These are phyloP conservation scores for Mystacides longicornis DNA, from an alignment of 2,888 invertebrate genomes.

Conservation along the genomic window DNA sequence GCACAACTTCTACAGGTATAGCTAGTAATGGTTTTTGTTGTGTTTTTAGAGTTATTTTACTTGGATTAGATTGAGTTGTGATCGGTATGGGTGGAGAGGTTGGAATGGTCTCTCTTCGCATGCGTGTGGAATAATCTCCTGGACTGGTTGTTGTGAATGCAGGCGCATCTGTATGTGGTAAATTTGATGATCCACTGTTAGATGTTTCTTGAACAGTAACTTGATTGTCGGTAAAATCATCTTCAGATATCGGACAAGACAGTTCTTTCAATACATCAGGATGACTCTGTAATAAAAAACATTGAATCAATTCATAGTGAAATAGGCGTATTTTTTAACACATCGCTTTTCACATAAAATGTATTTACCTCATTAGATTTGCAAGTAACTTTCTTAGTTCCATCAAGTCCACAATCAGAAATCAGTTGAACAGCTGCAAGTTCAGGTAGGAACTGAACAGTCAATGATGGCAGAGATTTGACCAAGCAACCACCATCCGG, in stretches of 20 bases:
- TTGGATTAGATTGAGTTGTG: constrained; percentile 14
- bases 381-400: constrained; percentile 64
- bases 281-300: constrained; percentile 19
- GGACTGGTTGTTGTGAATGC: constrained; percentile 31
- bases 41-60: background rate
- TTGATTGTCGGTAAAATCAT: constrained; percentile 34
- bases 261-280: constrained; percentile 52
- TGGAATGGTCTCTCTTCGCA: constrained; percentile 18
- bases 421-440: constrained; percentile 69
- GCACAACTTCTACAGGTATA: background rate
- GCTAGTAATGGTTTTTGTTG: background rate
- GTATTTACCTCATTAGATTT: constrained; percentile 63
- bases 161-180: constrained; percentile 28
- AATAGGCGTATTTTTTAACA: background rate
- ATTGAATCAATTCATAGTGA: background rate
- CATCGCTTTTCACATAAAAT: background rate
- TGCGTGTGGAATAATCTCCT: constrained; percentile 23
- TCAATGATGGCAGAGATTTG: constrained; percentile 63
- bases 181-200: constrained; percentile 26
- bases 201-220: constrained; percentile 21
- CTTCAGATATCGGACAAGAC: constrained; percentile 50
- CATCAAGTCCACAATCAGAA: constrained; percentile 67
- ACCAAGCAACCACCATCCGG: constrained; percentile 61
- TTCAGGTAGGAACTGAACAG: constrained; percentile 68
- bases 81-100: constrained; percentile 13